Evolutionary conservation across 2,888 invertebrate genomes (phyloP).

Genomic region (Tenthredo notha): DNA sequence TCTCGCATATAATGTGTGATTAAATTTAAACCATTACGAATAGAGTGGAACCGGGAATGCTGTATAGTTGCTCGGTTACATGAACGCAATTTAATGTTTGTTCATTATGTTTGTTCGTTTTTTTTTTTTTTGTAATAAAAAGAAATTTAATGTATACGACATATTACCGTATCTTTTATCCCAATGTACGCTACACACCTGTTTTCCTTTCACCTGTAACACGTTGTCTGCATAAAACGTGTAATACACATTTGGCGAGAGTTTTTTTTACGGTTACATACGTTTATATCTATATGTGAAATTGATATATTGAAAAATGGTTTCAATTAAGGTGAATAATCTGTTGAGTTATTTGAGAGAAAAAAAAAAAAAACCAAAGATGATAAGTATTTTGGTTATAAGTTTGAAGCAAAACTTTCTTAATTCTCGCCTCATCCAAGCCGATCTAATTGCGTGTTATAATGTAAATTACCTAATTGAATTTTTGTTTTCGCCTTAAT

Average conservation of each 20-base stretch:
- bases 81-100: constrained; percentile 3
- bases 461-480: background rate
- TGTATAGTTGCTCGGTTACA: background rate
- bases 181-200: background rate
- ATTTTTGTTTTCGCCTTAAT: constrained; percentile 18
- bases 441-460: constrained; percentile 29
- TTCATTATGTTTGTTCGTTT: background rate
- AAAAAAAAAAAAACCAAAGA: too few relatives aligned
- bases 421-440: constrained; percentile 23
- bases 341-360: background rate
- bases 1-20: background rate
- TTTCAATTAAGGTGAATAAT: background rate
- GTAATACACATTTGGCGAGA: background rate
- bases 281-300: background rate
- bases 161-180: background rate
- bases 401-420: constrained; percentile 5
- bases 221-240: constrained; percentile 4
- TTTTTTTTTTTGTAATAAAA: constrained; percentile 1
- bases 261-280: background rate
- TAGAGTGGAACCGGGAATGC: background rate
- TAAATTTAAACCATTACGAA: background rate
- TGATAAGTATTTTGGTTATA: too few relatives aligned
- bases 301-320: background rate
- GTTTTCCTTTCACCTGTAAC: constrained; percentile 9
- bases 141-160: constrained; percentile 9